These are phyloP conservation scores for Myopa testacea DNA, from an alignment of 2,888 invertebrate genomes.

Conservation along the genomic window DNA sequence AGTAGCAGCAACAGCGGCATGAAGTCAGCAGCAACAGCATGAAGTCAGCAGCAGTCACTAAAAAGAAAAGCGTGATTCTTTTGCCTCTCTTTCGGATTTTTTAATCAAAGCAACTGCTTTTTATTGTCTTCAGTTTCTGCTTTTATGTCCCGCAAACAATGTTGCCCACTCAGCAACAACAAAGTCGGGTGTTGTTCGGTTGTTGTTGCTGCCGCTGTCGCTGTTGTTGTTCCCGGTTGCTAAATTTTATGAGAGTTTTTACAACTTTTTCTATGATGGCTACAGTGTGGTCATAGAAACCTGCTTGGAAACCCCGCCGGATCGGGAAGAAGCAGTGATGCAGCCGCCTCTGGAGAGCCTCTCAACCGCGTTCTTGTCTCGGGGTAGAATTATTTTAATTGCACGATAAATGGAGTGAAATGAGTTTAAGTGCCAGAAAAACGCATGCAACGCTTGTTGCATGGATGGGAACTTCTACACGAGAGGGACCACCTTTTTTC, in stretches of 20 bases:
- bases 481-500: neutral
- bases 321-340: neutral
- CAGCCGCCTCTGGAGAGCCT: neutral
- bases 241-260: neutral
- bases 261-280: neutral
- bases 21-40: no score
- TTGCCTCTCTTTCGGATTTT: no score
- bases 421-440: constrained; percentile 16
- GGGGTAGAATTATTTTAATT: constrained; percentile 24
- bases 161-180: no score
- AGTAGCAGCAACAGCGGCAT: no score
- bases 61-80: no score
- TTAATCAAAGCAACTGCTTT: no score
- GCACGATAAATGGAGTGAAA: constrained; percentile 5
- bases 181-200: neutral
- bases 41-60: no score
- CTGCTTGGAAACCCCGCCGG: neutral
- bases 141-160: no score
- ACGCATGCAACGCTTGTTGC: neutral
- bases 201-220: neutral
- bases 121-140: no score
- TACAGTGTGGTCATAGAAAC: neutral
- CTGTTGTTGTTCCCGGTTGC: neutral
- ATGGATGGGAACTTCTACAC: neutral
- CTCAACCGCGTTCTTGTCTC: neutral